phyloP scores from a whole-genome alignment of 1,140 invertebrate genomes.

The Myzus persicae region DNA sequence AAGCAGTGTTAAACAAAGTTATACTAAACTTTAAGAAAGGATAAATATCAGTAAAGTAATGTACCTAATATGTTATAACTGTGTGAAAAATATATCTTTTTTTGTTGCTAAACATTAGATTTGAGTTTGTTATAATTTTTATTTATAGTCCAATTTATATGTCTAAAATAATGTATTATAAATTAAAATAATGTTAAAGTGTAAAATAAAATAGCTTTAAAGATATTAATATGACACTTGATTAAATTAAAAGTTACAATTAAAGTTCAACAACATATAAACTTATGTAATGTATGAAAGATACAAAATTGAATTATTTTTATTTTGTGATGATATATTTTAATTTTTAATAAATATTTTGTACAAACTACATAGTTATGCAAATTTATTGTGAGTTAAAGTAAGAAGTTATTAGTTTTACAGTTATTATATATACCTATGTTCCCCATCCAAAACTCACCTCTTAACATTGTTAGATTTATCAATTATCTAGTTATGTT shows the following conservation, averaged over 20 bases:
- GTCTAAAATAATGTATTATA: background rate
- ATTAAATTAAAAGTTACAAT: background rate
- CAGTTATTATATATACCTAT: background rate
- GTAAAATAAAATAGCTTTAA: background rate
- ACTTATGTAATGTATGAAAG: background rate
- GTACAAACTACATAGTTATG: background rate
- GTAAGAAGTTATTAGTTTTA: background rate
- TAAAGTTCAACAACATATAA: background rate
- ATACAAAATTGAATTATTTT: background rate
- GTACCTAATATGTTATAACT: background rate
- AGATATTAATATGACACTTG: background rate
- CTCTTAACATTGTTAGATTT: too few species aligned
- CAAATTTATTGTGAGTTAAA: background rate
- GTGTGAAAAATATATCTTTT: background rate
- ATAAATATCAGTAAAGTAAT: background rate
- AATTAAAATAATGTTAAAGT: background rate
- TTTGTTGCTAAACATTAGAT: background rate
- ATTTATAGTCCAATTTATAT: background rate
- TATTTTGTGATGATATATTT: background rate
- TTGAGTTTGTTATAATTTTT: slow-evolving; percentile 12
- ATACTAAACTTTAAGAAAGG: background rate
- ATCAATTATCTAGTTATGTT: too few species aligned
- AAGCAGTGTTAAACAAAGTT: background rate
- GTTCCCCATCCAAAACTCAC: background rate
- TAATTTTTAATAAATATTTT: slow-evolving; percentile 11